Evolutionary conservation across 1,140 invertebrate genomes (phyloP).

Genomic region (Octopus sinensis): DNA sequence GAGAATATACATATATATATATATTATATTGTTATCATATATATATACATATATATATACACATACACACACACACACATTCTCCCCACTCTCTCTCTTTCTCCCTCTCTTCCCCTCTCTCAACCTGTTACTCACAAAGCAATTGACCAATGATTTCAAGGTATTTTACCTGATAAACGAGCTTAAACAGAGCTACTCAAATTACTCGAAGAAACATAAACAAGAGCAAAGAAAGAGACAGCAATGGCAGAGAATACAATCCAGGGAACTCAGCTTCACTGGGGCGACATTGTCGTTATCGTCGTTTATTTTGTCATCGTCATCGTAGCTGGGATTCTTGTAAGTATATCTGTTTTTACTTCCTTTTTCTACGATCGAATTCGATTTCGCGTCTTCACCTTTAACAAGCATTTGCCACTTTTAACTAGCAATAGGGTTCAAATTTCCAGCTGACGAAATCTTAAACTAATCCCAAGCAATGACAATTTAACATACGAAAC

Average conservation of each 20-base stretch:
- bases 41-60: no score
- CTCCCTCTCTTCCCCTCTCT: no score
- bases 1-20: no score
- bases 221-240: no score
- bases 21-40: no score
- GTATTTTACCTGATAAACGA: no score
- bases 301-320: constrained; percentile 51
- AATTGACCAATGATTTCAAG: no score
- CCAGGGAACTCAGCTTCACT: constrained; percentile 27
- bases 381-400: not conserved
- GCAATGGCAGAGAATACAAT: not conserved
- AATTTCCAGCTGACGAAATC: not conserved
- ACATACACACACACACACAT: no score
- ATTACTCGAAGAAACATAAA: no score
- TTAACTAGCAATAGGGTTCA: not conserved
- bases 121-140: no score
- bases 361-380: not conserved
- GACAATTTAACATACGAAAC: not conserved
- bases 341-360: constrained; percentile 33
- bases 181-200: no score
- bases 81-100: no score
- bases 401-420: not conserved
- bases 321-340: constrained; percentile 49
- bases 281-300: constrained; percentile 53
- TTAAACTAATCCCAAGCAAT: not conserved